Base-by-base conservation (phyloP, 2,888 invertebrate genomes). In the Poecilus cupreus region DNA sequence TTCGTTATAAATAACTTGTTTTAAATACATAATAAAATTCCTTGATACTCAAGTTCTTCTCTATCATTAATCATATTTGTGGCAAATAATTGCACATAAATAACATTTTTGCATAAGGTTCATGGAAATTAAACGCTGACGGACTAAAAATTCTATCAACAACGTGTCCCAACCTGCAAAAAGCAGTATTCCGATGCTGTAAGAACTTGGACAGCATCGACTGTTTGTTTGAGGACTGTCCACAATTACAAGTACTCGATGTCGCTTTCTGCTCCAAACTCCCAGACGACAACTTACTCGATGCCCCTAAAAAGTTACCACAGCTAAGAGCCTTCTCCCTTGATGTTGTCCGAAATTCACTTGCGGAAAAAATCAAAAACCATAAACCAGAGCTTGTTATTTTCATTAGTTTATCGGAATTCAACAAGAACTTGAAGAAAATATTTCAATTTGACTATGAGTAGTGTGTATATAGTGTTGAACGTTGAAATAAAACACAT, bases 161-260 rank as follows among this genome's bases (percentile, higher is more conserved):
- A 20, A 83, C 83, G 57, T 85, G 86, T 49, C 20, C 64, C n/a
- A 83, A 83, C 18, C 60, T 86, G 68, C 81, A 84, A 78, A 81
- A 83, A 24, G 68, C 85, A 6, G 51, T 70, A 1, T 82, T 86
- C n/a, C 85, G 85, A 80, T 83, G 85, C 24, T 86, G 86, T 64
- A 85, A 85, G 78, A 84, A 83, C 18, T 74, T 86, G 8, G 81
- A 82, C 10, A 83, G 49, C 37, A 80, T 86, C 18, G 68, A 79
- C 1, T 57, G 82, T 2, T n/a, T 86, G 18, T 82, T 83, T 11
- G 83, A 83, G 37, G 83, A 82, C 8, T 85, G 85, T 77, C 77
- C 16, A 72, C 79, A 83, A 46, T 77, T 86, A 5, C 68, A 80
- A 64, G 68, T 74, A 18, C 60, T 86, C 10, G 84, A 86, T 77